A percentile compares a stretch with the other conserved stretches of the same genome.
phyloP scores from a whole-genome alignment of 2,888 invertebrate genomes.

The Melinopterus prodromus region DNA sequence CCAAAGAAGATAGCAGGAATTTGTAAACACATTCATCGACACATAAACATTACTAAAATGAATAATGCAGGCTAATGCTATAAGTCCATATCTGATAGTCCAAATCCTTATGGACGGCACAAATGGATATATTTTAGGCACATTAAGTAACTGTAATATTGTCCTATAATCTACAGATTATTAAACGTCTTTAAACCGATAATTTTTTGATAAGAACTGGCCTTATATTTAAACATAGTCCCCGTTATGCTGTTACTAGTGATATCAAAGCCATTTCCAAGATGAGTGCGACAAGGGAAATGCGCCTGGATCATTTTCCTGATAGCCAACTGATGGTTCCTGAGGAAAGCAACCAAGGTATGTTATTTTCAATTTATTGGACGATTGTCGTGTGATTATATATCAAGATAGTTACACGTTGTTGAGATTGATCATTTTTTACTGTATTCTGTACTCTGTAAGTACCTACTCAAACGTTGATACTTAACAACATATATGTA shows the following conservation, averaged over 20 bases:
- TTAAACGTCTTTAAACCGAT: neutral
- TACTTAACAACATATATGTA: neutral
- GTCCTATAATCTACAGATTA: neutral
- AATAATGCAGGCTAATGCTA: neutral
- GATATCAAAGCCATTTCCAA: neutral
- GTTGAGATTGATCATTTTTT: neutral
- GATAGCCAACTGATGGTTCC: neutral
- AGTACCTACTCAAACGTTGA: neutral
- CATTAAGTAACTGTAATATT: neutral
- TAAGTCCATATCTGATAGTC: neutral
- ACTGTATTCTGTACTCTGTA: neutral
- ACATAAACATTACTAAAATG: too few species aligned
- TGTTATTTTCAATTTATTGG: neutral
- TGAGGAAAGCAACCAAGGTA: neutral
- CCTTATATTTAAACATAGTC: neutral
- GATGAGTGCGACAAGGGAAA: neutral
- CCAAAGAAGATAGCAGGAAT: too few species aligned
- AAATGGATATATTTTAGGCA: neutral
- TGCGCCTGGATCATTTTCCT: neutral
- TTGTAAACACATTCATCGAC: too few species aligned
- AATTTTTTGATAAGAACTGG: neutral
- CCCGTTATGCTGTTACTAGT: neutral
- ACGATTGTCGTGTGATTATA: neutral
- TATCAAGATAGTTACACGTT: neutral
- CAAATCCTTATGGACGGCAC: neutral